Base-by-base conservation (phyloP, 2,888 invertebrate genomes). In the Eupelmus urozonus region DNA sequence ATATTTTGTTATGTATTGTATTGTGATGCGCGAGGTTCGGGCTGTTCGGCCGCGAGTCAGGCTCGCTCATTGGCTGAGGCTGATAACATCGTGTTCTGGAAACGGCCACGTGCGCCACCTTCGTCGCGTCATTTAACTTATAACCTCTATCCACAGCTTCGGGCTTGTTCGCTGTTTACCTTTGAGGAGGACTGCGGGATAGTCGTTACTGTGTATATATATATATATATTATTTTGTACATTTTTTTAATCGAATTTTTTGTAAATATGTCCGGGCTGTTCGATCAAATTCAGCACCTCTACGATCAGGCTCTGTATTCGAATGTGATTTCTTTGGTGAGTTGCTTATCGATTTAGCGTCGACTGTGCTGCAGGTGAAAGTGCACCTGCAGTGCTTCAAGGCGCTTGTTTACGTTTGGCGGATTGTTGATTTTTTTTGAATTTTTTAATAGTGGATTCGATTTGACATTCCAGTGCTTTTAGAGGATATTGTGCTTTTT, bases 261-360 rank as follows among this genome's bases (percentile, higher is more conserved):
- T 76, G 59, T 70, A 76, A 83, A 79, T 57, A 93, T 93, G 91
- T 91, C 91, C 72, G 90, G 90, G 53, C 87, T 94, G 69, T 92
- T 93, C 83, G 93, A 94, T 73, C 94, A 95, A 86, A 90, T 96
- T 4, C 93, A 94, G 82, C 90, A 92, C 53, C 90, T 96, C 27
- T 94, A 93, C 85, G 94, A 95, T 77, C 92, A 94, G 83, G 92
- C 94, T 82, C 90, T 96, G 1, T 94, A 95, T 86, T 93, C 94
- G 11, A 95, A 95, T 89, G 93, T 95, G 18, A 92, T 94, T 65
- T 91, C 92, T 83, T 88, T 95, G 88, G 95, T 95, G 91, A 92
- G 92, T 88, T 45, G 16, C 13, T 45, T 45, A 13, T 16, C 2
- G 16, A 45, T 13, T 13, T 2, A 45, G 4, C 13, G 2, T 45